phyloP scores from a whole-genome alignment of 1,140 invertebrate species.

The Bombus consobrinus region DNA sequence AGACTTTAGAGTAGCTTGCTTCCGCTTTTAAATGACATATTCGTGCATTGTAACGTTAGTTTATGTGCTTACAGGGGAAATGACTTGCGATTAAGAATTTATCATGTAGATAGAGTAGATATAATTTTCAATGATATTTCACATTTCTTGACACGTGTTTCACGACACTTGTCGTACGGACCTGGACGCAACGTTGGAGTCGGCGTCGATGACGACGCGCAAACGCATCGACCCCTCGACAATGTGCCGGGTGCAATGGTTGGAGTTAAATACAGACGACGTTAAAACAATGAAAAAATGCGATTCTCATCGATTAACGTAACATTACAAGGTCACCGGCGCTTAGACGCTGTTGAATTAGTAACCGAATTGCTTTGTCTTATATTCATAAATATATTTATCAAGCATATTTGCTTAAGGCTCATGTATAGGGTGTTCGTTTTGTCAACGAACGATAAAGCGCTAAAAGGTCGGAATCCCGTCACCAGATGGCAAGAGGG shows the following conservation, averaged over 20 bases:
- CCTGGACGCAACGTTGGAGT: conserved; percentile 54
- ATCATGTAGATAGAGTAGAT: background rate
- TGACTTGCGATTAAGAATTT: background rate
- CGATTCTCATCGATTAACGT: background rate
- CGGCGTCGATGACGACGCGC: conserved; percentile 62
- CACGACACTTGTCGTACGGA: conserved; percentile 16
- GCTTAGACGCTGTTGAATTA: background rate
- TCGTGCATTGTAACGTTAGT: background rate
- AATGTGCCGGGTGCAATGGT: conserved; percentile 12
- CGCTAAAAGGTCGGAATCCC: background rate
- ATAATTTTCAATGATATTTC: background rate
- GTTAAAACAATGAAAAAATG: background rate
- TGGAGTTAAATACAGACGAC: background rate
- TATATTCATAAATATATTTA: background rate
- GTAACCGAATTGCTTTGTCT: background rate
- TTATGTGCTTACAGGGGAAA: background rate
- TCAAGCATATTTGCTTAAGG: too few species aligned
- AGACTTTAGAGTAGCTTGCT: background rate
- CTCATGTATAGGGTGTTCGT: background rate
- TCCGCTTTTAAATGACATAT: background rate
- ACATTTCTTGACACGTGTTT: background rate
- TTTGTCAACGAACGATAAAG: conserved; percentile 34
- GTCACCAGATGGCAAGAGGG: conserved; percentile 27
- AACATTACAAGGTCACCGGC: background rate
- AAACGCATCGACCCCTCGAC: conserved; percentile 36